Base-by-base conservation (phyloP, 2,888 invertebrate genomes). In the Mythimna albipuncta region DNA sequence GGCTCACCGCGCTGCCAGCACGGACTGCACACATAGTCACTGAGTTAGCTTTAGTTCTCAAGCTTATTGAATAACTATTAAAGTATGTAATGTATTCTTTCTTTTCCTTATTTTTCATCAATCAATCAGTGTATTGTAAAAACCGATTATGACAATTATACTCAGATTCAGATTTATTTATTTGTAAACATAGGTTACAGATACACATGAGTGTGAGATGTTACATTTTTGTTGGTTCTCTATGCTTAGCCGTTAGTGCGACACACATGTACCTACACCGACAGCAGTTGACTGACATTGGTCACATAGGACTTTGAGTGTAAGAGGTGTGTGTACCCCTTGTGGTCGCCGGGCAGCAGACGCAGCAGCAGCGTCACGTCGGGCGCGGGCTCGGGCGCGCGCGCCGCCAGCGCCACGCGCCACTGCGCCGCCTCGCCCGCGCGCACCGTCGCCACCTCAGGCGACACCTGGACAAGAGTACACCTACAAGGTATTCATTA, bases 1-100 rank as follows among this genome's bases (percentile, higher is more conserved):
- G 91, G 91, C 41, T 86, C 85, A 0, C 81, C 69, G 0, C 94
- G 92, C 69, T 69, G 87, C 94, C 94, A 94, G 59, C 79, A 73
- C 9, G 79, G 72, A 0, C 93, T 93, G 78, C 16, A 44, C 41
- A 13, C 6, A 7, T 11, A 16, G 10, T 32, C 32, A 32, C 32
- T 21, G 13, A 44, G 13, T 44, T 13, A 50, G 50, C 19, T 50
- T 50, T 19, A 50, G 13, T 19, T 50, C 16, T 19, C 6, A 19
- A 16, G 6, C 19, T 50, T 50, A 6, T 2, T 9, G 47, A 47
- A 6, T 47, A 16, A 47, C 16, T 16, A 16, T 50, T 19, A 19
- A 19, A 50, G 19, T 44, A 13, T 44, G 44, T 13, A 50, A 13
- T 44, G 44, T 44, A 50, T 50, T 50, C 16, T 16, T 16, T 16